Base-by-base conservation (phyloP, 1,140 invertebrate genomes). In the Condylostylus longicornis region DNA sequence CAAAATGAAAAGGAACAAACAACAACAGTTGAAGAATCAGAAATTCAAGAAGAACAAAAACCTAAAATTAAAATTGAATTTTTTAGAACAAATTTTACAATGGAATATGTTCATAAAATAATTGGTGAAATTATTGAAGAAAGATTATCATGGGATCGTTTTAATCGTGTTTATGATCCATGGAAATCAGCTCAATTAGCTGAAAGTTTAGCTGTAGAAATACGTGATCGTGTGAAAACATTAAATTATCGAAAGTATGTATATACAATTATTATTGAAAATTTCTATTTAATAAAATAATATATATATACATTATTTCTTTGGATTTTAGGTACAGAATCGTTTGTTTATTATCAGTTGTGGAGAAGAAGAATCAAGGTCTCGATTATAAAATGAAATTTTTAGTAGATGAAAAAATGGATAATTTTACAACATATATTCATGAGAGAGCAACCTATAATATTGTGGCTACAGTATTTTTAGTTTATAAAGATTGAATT, bases 1-100 rank as follows among this genome's bases (percentile, higher is more conserved):
- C 42, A 40, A 4, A 48, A 45, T 1, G 43, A 20, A 27, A 33
- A 25, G 9, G 31, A 35, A 40, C 31, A 17, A 12, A 9, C 12
- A 12, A n/a, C n/a, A n/a, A n/a, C n/a, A n/a, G n/a, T n/a, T n/a
- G n/a, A n/a, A n/a, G 41, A 42, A 5, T 3, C 3, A 10, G 35
- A 30, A 6, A 49, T 34, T 15, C 35, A 25, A 18, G 35, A 41
- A 9, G 51, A 58, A 37, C 46, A 53, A 48, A 49, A 49, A 30
- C 55, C 55, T 4, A 49, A 50, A 42, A 53, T 48, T 40, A 53
- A 58, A 42, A 53, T 51, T 50, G 43, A 54, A 43, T 58, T 53
- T 35, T 58, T 58, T 40, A 51, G 52, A 42, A 58, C 51, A 38
- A 58, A 58, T 46, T 58, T 58, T 38, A 58, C 50, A 41, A 58